Evolutionary conservation across 2,888 invertebrate species (phyloP), one percentile per base, ranked within the genome.

Genomic region (Elaeidobius kamerunicus): DNA sequence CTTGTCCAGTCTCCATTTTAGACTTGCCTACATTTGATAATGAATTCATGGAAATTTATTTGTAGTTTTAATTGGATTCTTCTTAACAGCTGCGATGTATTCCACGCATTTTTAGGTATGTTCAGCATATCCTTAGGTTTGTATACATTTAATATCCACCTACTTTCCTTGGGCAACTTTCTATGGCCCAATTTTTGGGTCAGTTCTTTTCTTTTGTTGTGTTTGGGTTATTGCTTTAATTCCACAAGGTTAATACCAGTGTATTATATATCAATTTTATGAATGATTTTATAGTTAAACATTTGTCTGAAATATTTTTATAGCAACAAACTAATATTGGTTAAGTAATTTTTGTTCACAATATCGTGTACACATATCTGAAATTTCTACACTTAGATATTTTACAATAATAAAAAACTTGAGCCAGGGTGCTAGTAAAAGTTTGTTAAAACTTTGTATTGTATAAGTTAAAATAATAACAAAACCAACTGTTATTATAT

Each of bases 1-100:
- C 62, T 61, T 61, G 60, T 62, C 60, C 61, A 52, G 42, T 32
- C 49, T 50, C 50, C 46, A 50, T 55, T 46, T 55, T 55, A 52
- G 42, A 46, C 36, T 46, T 36, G 41, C 52, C 36, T 52, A 15
- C 23, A 45, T 3, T 7, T 32, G 32, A 32, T 32, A 32, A 32
- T 32, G 32, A 32, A 32, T 32, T 32, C n/a, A 12, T n/a, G 32
- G 4, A 32, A 32, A 32, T 32, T 32, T n/a, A n/a, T 32, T 7
- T 38, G 5, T 18, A 18, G 15, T 15, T 18, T 32, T 35, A 5
- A 3, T 35, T 30, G 3, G 2, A 30, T 30, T 30, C 11, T 30
- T 30, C 4, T 23, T 23, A 4, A 23, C 5, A 23, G 23, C 9
- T 23, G 5, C 4, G 23, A 23, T 9, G 16, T 28, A 28, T 47